A percentile compares a stretch with the other conserved stretches of the same genome.
Conservation (phyloP, 2,113 vertebrate genomes). For the Verasper variegatus region DNA sequence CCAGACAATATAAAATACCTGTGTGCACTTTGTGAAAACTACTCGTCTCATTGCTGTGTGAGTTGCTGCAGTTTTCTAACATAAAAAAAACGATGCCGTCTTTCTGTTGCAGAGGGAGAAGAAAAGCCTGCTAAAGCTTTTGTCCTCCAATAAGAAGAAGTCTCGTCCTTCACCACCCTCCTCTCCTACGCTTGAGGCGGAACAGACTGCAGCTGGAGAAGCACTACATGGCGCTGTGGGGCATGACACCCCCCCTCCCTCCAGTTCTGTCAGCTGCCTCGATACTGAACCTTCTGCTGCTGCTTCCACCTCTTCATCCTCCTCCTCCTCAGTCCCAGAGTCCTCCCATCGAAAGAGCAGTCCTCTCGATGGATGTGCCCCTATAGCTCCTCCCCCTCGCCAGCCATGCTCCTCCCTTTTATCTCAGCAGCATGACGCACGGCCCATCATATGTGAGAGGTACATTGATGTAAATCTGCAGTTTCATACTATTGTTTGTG, state of each 20-base stretch:
- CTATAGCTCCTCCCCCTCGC: slow-evolving; percentile 91
- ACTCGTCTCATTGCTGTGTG: background rate
- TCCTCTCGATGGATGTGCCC: slow-evolving; percentile 83
- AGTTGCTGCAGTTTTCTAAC: slow-evolving; percentile 9
- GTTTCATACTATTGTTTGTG: slow-evolving; percentile 10
- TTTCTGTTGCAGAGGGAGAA: slow-evolving; percentile 90
- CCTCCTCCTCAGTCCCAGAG: slow-evolving; percentile 74
- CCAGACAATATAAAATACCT: slow-evolving; percentile 7
- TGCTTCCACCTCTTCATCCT: slow-evolving; percentile 28
- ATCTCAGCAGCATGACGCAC: slow-evolving; percentile 85
- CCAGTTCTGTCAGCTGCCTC: slow-evolving; percentile 45
- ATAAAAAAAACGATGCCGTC: background rate
- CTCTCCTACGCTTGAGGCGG: slow-evolving; percentile 91
- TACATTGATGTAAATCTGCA: slow-evolving; percentile 62
- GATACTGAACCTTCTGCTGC: slow-evolving; percentile 81
- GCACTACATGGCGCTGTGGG: slow-evolving; percentile 88
- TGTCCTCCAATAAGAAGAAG: slow-evolving; percentile 96
- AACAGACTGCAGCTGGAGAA: slow-evolving; percentile 83
- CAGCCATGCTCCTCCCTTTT: slow-evolving; percentile 95
- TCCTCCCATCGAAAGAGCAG: slow-evolving; percentile 81
- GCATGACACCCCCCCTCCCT: slow-evolving; percentile 79
- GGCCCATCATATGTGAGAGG: slow-evolving; percentile 95
- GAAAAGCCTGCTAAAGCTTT: slow-evolving; percentile 93
- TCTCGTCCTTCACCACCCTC: slow-evolving; percentile 91
- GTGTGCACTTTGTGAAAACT: slow-evolving; percentile 17